Evolutionary conservation across 2,113 vertebrate species (phyloP).

Genomic region (Conger conger): DNA sequence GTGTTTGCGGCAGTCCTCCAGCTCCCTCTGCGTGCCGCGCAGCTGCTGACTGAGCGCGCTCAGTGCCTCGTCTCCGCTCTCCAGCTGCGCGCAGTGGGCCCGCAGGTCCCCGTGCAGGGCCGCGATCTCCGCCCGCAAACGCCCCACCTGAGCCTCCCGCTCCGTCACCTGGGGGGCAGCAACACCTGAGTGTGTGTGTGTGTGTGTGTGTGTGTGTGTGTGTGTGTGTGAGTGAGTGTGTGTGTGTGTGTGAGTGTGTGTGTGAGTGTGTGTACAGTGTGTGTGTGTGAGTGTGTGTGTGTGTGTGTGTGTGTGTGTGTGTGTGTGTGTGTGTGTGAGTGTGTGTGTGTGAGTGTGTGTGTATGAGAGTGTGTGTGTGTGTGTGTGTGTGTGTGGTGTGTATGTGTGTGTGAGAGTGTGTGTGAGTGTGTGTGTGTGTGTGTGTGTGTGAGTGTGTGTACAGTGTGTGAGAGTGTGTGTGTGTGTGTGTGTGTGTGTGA

Average conservation of each 20-base stretch:
- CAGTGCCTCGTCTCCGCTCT: constrained; percentile 52
- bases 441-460: no score
- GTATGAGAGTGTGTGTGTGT: no score
- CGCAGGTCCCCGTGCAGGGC: constrained; percentile 51
- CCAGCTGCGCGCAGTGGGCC: constrained; percentile 53
- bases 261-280: no score
- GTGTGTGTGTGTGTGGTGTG: no score
- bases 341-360: no score
- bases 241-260: no score
- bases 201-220: no score
- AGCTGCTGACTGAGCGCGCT: constrained; percentile 58
- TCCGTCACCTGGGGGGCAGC: constrained; percentile 37
- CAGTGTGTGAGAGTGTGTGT: not conserved
- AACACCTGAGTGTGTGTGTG: no score
- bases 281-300: no score
- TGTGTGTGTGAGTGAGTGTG: no score
- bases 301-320: not conserved
- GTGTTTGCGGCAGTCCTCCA: constrained; percentile 57
- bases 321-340: not conserved
- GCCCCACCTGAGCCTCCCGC: constrained; percentile 40
- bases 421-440: no score
- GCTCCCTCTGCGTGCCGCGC: constrained; percentile 51
- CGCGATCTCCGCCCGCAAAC: constrained; percentile 45
- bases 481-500: not conserved
- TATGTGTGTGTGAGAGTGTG: no score